These are phyloP conservation scores for Anisognathus igniventris DNA, from an alignment of 2,797 vertebrate genomes.

Conservation along the genomic window DNA sequence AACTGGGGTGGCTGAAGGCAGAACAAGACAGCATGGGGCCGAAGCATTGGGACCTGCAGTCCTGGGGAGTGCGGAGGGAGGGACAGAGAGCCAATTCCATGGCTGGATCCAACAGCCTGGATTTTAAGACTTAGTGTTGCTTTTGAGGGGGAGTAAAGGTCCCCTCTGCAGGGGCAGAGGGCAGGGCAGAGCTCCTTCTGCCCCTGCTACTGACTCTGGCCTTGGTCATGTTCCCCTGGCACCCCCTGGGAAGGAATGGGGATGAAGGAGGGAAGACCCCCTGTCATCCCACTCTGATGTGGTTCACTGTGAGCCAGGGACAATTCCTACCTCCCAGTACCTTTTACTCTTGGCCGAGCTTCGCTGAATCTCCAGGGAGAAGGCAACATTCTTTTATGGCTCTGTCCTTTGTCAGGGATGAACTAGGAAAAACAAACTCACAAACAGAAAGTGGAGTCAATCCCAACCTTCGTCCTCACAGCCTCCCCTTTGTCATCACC, in stretches of 20 bases:
- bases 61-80: not conserved
- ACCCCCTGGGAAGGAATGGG: rapidly evolving
- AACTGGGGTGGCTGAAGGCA: not conserved
- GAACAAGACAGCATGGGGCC: not conserved
- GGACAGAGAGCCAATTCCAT: not conserved
- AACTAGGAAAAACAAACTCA: slow-evolving; percentile 55
- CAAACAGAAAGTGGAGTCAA: slow-evolving; percentile 40
- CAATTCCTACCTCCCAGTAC: not conserved
- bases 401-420: slow-evolving; percentile 16
- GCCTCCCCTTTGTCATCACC: not conserved
- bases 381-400: not conserved
- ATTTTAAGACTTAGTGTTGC: not conserved
- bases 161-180: not conserved
- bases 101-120: not conserved
- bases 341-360: rapidly evolving
- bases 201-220: rapidly evolving
- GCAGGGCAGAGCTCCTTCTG: not conserved
- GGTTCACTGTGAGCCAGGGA: not conserved
- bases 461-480: not conserved
- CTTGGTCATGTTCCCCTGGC: not conserved
- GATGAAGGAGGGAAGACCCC: not conserved
- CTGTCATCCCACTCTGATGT: not conserved
- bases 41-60: rapidly evolving
- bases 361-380: not conserved
- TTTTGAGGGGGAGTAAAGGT: not conserved